A percentile compares a stretch with the other conserved stretches of the same genome.
These are phyloP conservation scores for Penelope pileata DNA, from an alignment of 2,113 vertebrate genomes.

Conservation along the genomic window DNA sequence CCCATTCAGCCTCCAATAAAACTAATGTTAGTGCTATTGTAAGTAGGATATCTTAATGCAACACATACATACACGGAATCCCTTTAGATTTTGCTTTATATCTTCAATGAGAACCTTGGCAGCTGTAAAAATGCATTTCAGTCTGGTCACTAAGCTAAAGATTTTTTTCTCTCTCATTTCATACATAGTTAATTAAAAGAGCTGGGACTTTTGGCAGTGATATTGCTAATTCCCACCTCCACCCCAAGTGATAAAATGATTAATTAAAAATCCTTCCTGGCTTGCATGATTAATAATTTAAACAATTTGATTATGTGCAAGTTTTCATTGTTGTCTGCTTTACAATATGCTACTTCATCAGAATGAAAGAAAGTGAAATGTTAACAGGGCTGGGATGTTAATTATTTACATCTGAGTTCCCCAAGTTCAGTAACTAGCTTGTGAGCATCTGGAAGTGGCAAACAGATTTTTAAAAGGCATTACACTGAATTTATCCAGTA, in stretches of 20 bases:
- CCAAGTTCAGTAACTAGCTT: neutral
- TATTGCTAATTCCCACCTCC: neutral
- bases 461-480: constrained; percentile 32
- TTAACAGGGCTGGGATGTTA: constrained; percentile 17
- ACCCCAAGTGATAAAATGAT: constrained; percentile 31
- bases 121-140: constrained; percentile 59
- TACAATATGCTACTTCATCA: constrained; percentile 11
- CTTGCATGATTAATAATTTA: constrained; percentile 35
- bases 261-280: constrained; percentile 7
- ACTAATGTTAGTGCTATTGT: neutral
- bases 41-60: constrained; percentile 15
- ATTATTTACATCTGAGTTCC: constrained; percentile 33
- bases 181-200: constrained; percentile 43
- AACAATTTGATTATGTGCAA: constrained; percentile 41
- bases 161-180: constrained; percentile 30
- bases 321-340: constrained; percentile 46
- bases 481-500: neutral
- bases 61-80: neutral
- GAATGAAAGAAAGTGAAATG: constrained; percentile 39
- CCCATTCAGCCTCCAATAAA: neutral
- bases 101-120: constrained; percentile 49
- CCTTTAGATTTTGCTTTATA: constrained; percentile 65
- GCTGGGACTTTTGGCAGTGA: constrained; percentile 42
- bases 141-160: constrained; percentile 45
- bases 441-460: neutral